These are phyloP conservation scores for Himalopsyche phryganea DNA, from an alignment of 1,140 invertebrate species.

Conservation along the genomic window DNA sequence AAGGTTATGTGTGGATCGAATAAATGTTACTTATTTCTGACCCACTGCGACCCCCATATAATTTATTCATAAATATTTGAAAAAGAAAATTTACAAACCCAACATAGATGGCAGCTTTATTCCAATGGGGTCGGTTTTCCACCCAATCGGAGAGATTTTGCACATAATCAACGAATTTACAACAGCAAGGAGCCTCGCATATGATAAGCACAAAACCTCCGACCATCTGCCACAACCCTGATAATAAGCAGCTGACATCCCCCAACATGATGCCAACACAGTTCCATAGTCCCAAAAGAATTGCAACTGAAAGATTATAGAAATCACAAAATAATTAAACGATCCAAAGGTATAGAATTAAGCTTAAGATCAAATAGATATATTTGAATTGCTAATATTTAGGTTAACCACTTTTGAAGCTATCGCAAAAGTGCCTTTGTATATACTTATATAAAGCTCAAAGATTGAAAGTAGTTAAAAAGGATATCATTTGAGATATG, in stretches of 20 bases:
- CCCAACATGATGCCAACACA: constrained; percentile 68
- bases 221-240: constrained; percentile 85
- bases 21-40: too few species aligned
- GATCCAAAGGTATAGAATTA: not conserved
- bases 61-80: too few species aligned
- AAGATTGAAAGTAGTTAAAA: too few species aligned
- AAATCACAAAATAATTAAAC: not conserved
- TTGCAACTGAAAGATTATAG: constrained; percentile 66
- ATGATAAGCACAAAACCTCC: constrained; percentile 81
- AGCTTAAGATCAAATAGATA: not conserved
- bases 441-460: too few species aligned
- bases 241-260: constrained; percentile 66
- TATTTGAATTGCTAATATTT: too few species aligned
- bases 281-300: constrained; percentile 80
- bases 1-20: too few species aligned
- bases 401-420: too few species aligned
- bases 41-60: too few species aligned
- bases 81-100: constrained; percentile 61
- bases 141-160: constrained; percentile 76
- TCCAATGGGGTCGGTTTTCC: constrained; percentile 83
- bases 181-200: constrained; percentile 92
- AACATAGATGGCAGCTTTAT: constrained; percentile 83
- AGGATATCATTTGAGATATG: too few species aligned
- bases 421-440: too few species aligned
- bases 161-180: constrained; percentile 90